Base-by-base conservation (phyloP, 2,797 vertebrate species). In the Peromyscus nudipes region DNA sequence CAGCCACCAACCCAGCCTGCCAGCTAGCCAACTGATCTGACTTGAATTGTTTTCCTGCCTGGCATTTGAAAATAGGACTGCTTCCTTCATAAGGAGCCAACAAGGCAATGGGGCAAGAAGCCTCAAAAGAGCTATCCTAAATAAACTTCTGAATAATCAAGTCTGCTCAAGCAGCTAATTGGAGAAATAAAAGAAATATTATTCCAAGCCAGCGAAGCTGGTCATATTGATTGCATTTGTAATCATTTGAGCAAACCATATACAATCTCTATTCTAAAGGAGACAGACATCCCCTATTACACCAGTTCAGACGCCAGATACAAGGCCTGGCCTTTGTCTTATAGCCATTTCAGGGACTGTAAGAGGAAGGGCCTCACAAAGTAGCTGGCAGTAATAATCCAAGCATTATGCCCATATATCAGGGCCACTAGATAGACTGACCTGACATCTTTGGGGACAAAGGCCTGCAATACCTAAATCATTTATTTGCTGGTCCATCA, bases 121-220 rank as follows among this genome's bases (percentile, higher is more conserved):
- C 89, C 95, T 92, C 65, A 12, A 81, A 94, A 95, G 62, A 93
- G 43, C 90, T 69, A 85, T 65, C 49, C 64, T 86, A 77, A 93
- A 89, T 88, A 88, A 88, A 88, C 52, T 89, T 96, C 83, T 76
- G 31, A 90, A 93, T 90, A 93, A 84, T 69, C 85, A 88, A 96
- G 77, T 79, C 31, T 40, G 49, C 37, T 96, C 94, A 94, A 93
- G 97, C 95, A 95, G 91, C 96, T 96, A 97, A 95, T 83, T 91
- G 49, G 55, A 95, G 94, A 91, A 96, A 97, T 81, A 84, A 97
- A 95, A 96, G 95, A 95, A 95, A 96, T 73, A 64, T 73, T 2
- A 95, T 96, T 89, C 88, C 89, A 75, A 83, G n/a, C 92, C 86
- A 43, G 77, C 29, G 67, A 92, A 87, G 79, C 77, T 57, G 77